Conservation (phyloP, 2,888 invertebrate species). For the Bursaphelenchus okinawaensis region DNA sequence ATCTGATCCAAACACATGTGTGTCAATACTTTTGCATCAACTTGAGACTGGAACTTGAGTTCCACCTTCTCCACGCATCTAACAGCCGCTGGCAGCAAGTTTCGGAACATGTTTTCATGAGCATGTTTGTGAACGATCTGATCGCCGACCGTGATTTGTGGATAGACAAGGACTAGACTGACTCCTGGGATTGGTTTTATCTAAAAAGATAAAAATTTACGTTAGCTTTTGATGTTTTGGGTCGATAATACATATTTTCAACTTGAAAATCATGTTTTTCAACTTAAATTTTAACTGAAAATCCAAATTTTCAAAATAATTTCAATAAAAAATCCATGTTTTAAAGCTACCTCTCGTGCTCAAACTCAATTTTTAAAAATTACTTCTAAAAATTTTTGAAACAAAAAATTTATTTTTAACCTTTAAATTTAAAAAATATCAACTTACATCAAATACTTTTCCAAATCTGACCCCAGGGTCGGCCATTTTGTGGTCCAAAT, state of each 20-base stretch:
- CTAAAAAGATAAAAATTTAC: constrained; percentile 19
- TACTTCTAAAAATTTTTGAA: too few relatives aligned
- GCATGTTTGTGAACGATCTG: constrained; percentile 18
- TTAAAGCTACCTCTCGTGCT: too few relatives aligned
- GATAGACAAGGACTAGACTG: constrained; percentile 44
- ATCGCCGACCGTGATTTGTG: constrained; percentile 32
- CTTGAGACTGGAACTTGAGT: constrained; percentile 5
- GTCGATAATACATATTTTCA: too few relatives aligned
- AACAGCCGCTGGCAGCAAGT: constrained; percentile 20
- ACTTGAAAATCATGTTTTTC: too few relatives aligned
- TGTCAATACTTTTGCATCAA: constrained; percentile 7
- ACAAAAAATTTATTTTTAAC: too few relatives aligned
- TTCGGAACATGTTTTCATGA: constrained; percentile 26
- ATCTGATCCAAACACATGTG: constrained; percentile 27
- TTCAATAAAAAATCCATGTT: too few relatives aligned
- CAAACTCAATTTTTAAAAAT: too few relatives aligned
- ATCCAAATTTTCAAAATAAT: too few relatives aligned
- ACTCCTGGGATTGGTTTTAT: constrained; percentile 29
- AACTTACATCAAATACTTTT: neutral
- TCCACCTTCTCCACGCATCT: constrained; percentile 27
- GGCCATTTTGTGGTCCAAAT: constrained; percentile 19
- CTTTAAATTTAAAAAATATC: neutral
- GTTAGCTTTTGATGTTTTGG: neutral
- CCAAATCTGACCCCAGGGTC: constrained; percentile 16
- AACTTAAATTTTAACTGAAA: too few relatives aligned